Base-by-base conservation (phyloP, 2,113 vertebrate species). In the Acinonyx jubatus region DNA sequence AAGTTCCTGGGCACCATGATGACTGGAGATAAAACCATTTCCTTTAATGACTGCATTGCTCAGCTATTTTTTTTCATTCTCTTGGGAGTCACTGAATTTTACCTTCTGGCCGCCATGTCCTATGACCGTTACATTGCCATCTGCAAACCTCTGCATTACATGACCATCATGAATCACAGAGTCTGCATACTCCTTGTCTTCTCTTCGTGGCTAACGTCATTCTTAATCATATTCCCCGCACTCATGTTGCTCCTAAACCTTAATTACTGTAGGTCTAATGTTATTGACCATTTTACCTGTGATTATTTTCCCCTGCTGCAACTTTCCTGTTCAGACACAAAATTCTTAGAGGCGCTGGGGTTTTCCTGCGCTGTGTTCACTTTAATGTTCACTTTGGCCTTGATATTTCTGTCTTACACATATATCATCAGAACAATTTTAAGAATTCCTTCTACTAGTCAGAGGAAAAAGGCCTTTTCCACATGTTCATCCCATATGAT, bases 381-480 rank as follows among this genome's bases (percentile, higher is more conserved):
- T 4, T 80, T 98, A 0, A 87, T 98, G 91, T 79, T 97, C 14
- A 98, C 97, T 1, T 73, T 98, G n/a, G 52, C 23, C 2, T 29
- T 96, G 5, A 79, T 96, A 93, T 19, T 96, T 71, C 23, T 94
- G 18, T 97, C 96, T 38, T 96, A 97, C 19, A 19, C 50, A 5
- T 68, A 55, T 14, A 90, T 97, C 55, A 83, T 97, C 52, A 79
- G 48, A 48, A 74, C 95, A 0, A 95, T 98, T 91, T n/a, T 98
- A 55, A 97, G n/a, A 21, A 93, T 98, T 36, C 86, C 96, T 45
- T 97, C 96, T 65, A 29, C 29, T 3, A 95, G 21, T 71, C 97
- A 97, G 82, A 97, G 97, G 82, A 83, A 81, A 92, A 98, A 98
- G 61, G 97, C 96, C 27, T 97, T 98, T 85, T 97, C 97, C 63